phyloP scores from a whole-genome alignment of 2,888 invertebrate species.

The Campaea margaritaria region DNA sequence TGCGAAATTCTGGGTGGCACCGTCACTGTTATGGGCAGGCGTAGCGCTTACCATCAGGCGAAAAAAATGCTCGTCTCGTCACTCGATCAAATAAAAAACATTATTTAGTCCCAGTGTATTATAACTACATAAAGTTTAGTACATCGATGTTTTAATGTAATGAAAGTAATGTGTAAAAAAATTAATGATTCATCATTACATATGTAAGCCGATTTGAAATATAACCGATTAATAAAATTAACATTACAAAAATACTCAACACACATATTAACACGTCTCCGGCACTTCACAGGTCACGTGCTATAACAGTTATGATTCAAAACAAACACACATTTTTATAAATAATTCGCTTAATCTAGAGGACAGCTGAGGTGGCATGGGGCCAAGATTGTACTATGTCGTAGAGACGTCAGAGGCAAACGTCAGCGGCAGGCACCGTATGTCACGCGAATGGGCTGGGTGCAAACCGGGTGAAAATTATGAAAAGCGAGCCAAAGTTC shows the following conservation, averaged over 20 bases:
- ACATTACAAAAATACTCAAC: constrained; percentile 18
- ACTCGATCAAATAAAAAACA: too few relatives aligned
- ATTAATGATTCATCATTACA: neutral
- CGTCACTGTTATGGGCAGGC: too few relatives aligned
- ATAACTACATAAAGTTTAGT: too few relatives aligned
- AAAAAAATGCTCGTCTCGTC: too few relatives aligned
- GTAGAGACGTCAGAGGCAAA: constrained; percentile 42
- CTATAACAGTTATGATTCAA: constrained; percentile 67
- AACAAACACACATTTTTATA: constrained; percentile 77
- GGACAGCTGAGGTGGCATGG: constrained; percentile 77
- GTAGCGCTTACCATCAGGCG: too few relatives aligned
- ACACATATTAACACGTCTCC: constrained; percentile 30
- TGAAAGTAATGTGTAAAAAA: neutral
- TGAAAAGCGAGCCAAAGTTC: constrained; percentile 1
- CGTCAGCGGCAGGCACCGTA: constrained; percentile 44
- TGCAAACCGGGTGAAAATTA: constrained; percentile 13
- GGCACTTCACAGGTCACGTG: constrained; percentile 58
- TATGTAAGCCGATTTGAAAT: neutral
- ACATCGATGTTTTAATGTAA: too few relatives aligned
- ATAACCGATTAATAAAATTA: neutral
- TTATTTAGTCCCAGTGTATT: too few relatives aligned
- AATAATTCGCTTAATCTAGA: constrained; percentile 66
- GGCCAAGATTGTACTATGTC: constrained; percentile 57
- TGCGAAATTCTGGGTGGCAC: too few relatives aligned
- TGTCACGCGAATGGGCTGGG: constrained; percentile 33